Conservation (phyloP, 2,797 vertebrate species). For the Pteropus rufus region DNA sequence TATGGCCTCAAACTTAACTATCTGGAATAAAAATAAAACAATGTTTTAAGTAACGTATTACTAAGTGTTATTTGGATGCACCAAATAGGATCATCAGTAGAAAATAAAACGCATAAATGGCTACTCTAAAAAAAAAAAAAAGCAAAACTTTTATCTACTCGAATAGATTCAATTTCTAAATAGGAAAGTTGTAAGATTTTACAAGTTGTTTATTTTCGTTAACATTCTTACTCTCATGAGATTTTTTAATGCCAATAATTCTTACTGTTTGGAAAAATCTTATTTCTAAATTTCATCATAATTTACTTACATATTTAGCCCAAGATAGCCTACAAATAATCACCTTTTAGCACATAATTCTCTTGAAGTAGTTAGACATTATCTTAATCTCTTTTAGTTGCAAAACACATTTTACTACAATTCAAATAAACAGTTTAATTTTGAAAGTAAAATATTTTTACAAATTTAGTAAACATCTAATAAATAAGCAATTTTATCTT, state of each 20-base stretch:
- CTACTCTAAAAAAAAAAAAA: constrained; percentile 38
- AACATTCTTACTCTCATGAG: not conserved
- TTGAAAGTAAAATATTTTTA: constrained; percentile 29
- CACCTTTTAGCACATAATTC: constrained; percentile 22
- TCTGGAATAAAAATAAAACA: constrained; percentile 49
- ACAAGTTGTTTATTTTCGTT: constrained; percentile 16
- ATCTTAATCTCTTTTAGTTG: constrained; percentile 35
- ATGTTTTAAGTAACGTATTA: constrained; percentile 73
- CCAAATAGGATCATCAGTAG: constrained; percentile 61
- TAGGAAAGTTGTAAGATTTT: constrained; percentile 7
- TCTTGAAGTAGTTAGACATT: not conserved
- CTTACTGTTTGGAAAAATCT: not conserved
- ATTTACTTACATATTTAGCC: constrained; percentile 16
- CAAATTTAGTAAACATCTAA: constrained; percentile 26
- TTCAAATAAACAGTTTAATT: constrained; percentile 25
- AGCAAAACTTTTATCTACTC: not conserved
- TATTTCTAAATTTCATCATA: constrained; percentile 43
- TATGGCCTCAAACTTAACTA: constrained; percentile 53
- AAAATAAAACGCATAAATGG: constrained; percentile 64
- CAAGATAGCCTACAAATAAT: constrained; percentile 5
- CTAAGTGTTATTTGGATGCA: constrained; percentile 73
- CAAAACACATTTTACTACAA: constrained; percentile 44
- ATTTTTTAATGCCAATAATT: constrained; percentile 14
- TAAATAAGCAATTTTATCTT: constrained; percentile 52
- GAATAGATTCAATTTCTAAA: constrained; percentile 29